Evolutionary conservation across 2,888 invertebrate genomes (phyloP).

Genomic region (Eumerus sabulonum): DNA sequence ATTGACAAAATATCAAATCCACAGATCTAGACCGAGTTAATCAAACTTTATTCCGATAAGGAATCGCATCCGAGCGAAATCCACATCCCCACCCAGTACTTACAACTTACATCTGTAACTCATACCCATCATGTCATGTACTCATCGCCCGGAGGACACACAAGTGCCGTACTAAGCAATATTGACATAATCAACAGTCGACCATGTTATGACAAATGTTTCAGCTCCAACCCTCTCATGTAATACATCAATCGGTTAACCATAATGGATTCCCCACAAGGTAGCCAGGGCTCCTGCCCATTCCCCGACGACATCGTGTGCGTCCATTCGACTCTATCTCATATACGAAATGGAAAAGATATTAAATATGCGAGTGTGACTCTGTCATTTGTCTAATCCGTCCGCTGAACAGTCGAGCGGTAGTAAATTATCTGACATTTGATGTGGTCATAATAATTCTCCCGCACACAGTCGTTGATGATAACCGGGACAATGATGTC

Average conservation of each 20-base stretch:
- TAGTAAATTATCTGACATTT: conserved; percentile 70
- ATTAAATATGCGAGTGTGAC: conserved; percentile 64
- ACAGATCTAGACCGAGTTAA: conserved; percentile 16
- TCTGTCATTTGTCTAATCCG: conserved; percentile 55
- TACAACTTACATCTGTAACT: conserved; percentile 8
- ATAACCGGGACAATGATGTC: conserved; percentile 19
- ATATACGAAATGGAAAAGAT: conserved; percentile 6
- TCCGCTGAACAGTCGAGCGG: conserved; percentile 22
- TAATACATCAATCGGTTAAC: conserved; percentile 68
- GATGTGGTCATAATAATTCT: conserved; percentile 70
- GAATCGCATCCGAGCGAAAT: not conserved
- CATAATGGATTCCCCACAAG: conserved; percentile 52
- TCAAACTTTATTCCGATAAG: conserved; percentile 49
- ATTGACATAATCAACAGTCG: conserved; percentile 65
- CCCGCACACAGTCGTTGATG: conserved; percentile 22
- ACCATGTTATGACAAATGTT: conserved; percentile 66
- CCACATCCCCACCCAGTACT: conserved; percentile 6
- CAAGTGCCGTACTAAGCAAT: conserved; percentile 51
- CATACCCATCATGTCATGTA: not conserved
- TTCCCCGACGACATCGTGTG: not conserved
- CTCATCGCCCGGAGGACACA: conserved; percentile 34
- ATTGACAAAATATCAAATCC: conserved; percentile 15
- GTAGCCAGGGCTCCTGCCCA: no score
- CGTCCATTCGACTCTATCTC: conserved; percentile 23
- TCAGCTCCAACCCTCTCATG: conserved; percentile 53